A percentile compares a stretch with the other conserved stretches of the same genome.
Conservation (phyloP, 2,888 invertebrate species). For the Gymnocheta viridis region DNA sequence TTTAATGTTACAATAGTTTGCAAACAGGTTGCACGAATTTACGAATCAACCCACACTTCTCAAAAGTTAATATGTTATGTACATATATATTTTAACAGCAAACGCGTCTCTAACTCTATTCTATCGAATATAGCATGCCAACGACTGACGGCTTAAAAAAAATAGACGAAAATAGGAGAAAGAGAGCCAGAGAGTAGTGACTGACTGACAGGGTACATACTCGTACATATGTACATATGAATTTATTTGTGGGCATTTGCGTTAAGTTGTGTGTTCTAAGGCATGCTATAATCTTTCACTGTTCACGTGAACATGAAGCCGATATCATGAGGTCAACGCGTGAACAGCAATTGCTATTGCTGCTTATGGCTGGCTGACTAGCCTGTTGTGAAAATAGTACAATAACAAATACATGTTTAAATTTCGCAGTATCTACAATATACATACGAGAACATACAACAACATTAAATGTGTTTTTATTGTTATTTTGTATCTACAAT, state of each 20-base stretch:
- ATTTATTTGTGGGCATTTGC: not conserved
- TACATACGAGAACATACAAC: constrained; percentile 12
- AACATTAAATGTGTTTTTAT: constrained; percentile 12
- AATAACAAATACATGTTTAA: constrained; percentile 79
- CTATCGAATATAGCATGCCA: constrained; percentile 1
- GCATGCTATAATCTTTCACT: constrained; percentile 77
- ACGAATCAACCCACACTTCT: too few species aligned
- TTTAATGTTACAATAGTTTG: too few species aligned
- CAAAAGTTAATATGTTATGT: too few species aligned
- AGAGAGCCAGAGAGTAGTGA: not conserved
- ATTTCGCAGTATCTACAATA: constrained; percentile 57
- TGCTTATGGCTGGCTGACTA: constrained; percentile 9
- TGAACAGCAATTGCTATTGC: constrained; percentile 83
- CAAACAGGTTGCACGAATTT: too few species aligned
- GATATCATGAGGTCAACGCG: constrained; percentile 89
- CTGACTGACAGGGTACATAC: not conserved
- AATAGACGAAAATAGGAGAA: constrained; percentile 1
- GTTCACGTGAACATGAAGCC: constrained; percentile 86
- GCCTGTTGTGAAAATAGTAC: constrained; percentile 81
- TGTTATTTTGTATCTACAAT: constrained; percentile 49
- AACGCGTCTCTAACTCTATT: not conserved
- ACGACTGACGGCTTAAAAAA: constrained; percentile 35
- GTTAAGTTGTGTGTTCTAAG: constrained; percentile 5
- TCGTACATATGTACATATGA: not conserved
- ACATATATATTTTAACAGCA: not conserved